Base-by-base conservation (phyloP, 1,140 invertebrate species). In the Drosophila ficusphila region DNA sequence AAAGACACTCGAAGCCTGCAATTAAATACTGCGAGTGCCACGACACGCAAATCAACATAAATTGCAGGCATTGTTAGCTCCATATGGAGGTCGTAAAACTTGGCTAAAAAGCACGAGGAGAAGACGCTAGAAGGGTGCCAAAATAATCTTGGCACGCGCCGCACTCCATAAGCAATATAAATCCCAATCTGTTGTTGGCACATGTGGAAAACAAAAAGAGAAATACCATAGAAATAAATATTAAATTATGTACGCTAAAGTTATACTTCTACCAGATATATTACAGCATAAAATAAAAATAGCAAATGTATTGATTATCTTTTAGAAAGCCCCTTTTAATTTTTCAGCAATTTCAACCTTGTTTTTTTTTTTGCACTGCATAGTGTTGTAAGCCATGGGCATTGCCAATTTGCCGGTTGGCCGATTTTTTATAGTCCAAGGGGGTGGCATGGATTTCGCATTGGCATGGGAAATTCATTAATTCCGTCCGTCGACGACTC, bases 11-110 rank as follows among this genome's bases (percentile, higher is more conserved):
- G 56, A 85, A 72, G 57, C 53, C 53, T 56, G 79, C 76, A 85
- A 85, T 85, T 85, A 85, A 85, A 85, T 68, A 48, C 68, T 31
- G 18, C 44, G 34, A 31, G 23, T 48, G 16, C 47, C 51, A 57
- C 53, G 76, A 81, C 79, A 85, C 67, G 81, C 82, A 85, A 86
- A 85, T 86, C 81, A 83, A 79, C 75, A 85, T 83, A 78, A 85
- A 83, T 83, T 83, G 79, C 67, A 61, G 57, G 36, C 75, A 64
- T 39, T 57, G 36, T 49, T 56, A 29, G 34, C 33, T 33, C 34
- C 75, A 78, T 60, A 77, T 72, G 67, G 64, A 54, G 52, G 7
- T 41, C 52, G 47, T 68, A 68, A 53, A 75, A 67, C 36, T 31
- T 9, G 7, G 27, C 21, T 18, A 39, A 21, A 23, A 16, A 23